Evolutionary conservation across 2,113 vertebrate species (phyloP).

Genomic region (Trematocara stigmaticum): DNA sequence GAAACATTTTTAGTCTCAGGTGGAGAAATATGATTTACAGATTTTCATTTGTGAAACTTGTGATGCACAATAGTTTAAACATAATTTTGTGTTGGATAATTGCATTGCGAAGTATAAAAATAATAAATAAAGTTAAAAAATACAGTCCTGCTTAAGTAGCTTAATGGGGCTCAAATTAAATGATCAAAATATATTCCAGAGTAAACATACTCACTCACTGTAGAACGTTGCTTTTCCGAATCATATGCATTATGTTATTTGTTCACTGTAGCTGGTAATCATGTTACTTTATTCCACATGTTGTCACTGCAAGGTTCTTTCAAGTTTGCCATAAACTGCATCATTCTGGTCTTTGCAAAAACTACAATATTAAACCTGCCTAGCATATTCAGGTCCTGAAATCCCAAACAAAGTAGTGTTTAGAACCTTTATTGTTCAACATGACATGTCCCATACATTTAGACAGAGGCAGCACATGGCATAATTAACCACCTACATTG

Average conservation of each 20-base stretch:
- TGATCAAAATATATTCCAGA: neutral
- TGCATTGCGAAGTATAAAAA: neutral
- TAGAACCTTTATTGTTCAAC: constrained; percentile 37
- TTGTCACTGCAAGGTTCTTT: neutral
- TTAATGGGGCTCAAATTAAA: neutral
- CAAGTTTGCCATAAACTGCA: accelerated
- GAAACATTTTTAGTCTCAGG: neutral
- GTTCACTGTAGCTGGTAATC: neutral
- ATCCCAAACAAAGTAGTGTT: neutral
- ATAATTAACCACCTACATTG: constrained; percentile 3
- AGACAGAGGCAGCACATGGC: constrained; percentile 28
- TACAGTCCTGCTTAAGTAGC: neutral
- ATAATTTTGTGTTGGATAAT: neutral
- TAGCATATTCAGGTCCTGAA: neutral
- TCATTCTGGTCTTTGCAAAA: neutral
- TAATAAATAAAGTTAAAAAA: neutral
- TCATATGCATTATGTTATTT: neutral
- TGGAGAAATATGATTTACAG: neutral
- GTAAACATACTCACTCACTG: neutral
- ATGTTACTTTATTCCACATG: neutral
- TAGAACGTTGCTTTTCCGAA: neutral
- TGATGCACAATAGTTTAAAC: neutral
- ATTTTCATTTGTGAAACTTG: neutral
- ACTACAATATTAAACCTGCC: neutral
- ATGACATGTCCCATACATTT: constrained; percentile 44